phyloP scores from a whole-genome alignment of 2,113 vertebrate genomes.

The Poeciliopsis turrubarensis region DNA sequence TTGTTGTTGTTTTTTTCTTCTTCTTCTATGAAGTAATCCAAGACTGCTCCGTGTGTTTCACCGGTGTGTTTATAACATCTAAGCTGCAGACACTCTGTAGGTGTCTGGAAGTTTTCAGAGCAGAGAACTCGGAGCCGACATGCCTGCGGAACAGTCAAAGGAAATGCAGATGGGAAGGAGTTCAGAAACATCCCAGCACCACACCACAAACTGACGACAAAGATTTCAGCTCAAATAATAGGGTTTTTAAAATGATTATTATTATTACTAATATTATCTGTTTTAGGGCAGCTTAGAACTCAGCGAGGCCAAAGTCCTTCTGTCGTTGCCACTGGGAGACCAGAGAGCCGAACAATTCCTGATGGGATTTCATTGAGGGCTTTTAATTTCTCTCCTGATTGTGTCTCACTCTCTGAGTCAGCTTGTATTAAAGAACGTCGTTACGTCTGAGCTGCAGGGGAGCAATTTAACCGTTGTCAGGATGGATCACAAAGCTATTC shows the following conservation, averaged over 20 bases:
- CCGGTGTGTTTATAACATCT: too few relatives aligned
- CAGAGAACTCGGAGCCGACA: too few relatives aligned
- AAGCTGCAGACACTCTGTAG: too few relatives aligned
- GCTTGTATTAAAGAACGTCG: slow-evolving; percentile 10
- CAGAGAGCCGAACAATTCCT: background rate
- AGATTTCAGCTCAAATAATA: slow-evolving; percentile 13
- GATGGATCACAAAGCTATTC: slow-evolving; percentile 26
- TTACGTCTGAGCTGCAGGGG: slow-evolving; percentile 4
- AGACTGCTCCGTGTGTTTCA: too few relatives aligned
- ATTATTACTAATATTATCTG: background rate
- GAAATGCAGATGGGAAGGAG: slow-evolving; percentile 4
- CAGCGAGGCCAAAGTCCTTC: slow-evolving; percentile 22
- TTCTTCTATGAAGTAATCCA: too few relatives aligned
- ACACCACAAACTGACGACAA: slow-evolving; percentile 48
- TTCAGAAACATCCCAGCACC: slow-evolving; percentile 53
- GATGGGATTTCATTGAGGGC: background rate
- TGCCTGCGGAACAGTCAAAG: too few relatives aligned
- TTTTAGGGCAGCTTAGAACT: slow-evolving; percentile 6
- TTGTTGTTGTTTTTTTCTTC: too few relatives aligned
- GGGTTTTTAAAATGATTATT: background rate
- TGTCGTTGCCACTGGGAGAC: background rate
- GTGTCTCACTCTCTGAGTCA: slow-evolving; percentile 9
- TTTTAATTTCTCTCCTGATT: background rate
- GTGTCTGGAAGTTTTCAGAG: too few relatives aligned
- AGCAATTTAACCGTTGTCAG: slow-evolving; percentile 29